These are phyloP conservation scores for Drosophila pseudoobscura DNA, from an alignment of 1,140 invertebrate species.

Conservation along the genomic window DNA sequence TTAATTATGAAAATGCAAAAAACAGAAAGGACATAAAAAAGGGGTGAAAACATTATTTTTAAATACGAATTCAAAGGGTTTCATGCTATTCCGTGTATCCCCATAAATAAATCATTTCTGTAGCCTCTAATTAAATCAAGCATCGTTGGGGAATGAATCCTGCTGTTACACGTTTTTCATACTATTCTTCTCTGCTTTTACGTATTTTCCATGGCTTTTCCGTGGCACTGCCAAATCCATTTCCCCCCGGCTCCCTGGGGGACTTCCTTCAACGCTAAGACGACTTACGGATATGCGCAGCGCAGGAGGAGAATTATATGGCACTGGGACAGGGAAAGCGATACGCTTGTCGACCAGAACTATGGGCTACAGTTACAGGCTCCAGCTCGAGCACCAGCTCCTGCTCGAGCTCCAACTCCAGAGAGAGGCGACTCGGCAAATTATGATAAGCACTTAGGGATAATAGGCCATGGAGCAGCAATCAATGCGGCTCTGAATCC, in stretches of 20 bases:
- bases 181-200: constrained; percentile 1
- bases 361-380: too few relatives aligned
- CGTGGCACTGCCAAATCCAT: constrained; percentile 55
- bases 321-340: constrained; percentile 36
- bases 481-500: constrained; percentile 53
- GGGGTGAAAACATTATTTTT: not conserved
- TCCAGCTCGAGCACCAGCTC: not conserved
- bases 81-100: not conserved
- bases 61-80: not conserved
- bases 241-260: constrained; percentile 41
- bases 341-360: constrained; percentile 5
- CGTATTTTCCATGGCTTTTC: constrained; percentile 3
- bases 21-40: too few relatives aligned
- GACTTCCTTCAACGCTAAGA: constrained; percentile 44
- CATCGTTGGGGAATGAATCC: constrained; percentile 13
- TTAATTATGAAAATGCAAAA: not conserved
- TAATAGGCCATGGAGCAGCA: constrained; percentile 67
- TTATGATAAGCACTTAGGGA: constrained; percentile 77
- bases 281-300: constrained; percentile 49
- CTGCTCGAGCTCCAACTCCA: not conserved
- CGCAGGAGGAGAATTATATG: constrained; percentile 21
- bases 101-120: constrained; percentile 65
- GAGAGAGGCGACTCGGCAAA: constrained; percentile 47
- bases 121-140: constrained; percentile 54
- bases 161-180: constrained; percentile 44